Conservation (phyloP, 2,113 vertebrate species). For the Heterotilapia buettikoferi region DNA sequence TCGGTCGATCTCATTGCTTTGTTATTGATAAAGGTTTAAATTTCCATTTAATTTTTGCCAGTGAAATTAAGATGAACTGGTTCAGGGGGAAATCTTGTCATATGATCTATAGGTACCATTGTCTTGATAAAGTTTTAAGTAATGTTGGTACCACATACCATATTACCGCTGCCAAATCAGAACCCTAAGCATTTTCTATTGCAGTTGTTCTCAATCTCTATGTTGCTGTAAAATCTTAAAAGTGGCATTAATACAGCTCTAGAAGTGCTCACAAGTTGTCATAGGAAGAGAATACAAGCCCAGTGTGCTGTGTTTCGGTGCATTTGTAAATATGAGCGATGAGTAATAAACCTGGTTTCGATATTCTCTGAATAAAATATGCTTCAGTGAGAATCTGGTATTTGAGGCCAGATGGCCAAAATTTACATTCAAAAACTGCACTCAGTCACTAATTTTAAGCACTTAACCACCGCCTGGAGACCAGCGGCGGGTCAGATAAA, state of each 20-base stretch:
- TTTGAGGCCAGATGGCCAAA: constrained; percentile 12
- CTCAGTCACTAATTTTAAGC: background rate
- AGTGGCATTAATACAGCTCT: background rate
- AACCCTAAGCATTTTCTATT: background rate
- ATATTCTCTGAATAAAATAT: background rate
- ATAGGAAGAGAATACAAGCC: background rate
- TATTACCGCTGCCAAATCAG: background rate
- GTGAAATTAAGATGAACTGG: background rate
- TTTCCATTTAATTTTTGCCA: background rate
- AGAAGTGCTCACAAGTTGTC: background rate
- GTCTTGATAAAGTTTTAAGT: background rate
- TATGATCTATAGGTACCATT: background rate
- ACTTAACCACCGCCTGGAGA: background rate
- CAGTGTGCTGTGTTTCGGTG: background rate
- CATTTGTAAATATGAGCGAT: background rate
- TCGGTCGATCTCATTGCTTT: background rate
- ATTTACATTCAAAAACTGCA: background rate
- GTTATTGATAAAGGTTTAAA: background rate
- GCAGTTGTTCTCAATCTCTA: background rate
- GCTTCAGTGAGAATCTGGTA: background rate
- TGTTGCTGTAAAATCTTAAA: background rate
- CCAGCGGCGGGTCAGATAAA: background rate
- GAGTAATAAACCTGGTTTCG: background rate
- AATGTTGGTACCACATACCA: background rate
- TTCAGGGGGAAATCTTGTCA: background rate